phyloP scores from a whole-genome alignment of 2,797 vertebrate species.

The Rhynchonycteris naso region DNA sequence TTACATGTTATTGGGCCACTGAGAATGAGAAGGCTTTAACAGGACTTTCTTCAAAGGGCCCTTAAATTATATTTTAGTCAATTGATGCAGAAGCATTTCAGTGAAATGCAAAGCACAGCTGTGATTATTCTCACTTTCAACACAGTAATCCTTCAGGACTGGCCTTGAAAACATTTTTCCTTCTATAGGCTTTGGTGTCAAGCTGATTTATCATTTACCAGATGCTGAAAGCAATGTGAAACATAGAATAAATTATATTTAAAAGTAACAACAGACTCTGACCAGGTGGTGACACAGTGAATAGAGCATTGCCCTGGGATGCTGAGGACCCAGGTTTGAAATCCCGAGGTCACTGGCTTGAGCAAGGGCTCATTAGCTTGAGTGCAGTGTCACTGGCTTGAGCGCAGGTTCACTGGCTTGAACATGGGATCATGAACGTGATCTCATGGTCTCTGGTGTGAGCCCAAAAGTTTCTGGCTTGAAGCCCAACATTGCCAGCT shows the following conservation, averaged over 20 bases:
- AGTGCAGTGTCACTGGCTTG: no score
- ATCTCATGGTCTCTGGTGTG: no score
- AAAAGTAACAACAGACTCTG: not conserved
- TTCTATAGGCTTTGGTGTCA: conserved; percentile 15
- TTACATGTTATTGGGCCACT: not conserved
- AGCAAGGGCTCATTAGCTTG: no score
- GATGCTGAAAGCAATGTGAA: not conserved
- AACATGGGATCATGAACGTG: no score
- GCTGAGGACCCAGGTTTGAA: no score
- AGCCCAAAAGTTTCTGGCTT: no score
- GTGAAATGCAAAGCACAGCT: not conserved
- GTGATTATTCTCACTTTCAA: not conserved
- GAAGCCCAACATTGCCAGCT: no score
- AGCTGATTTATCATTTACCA: conserved; percentile 23
- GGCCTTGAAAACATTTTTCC: not conserved
- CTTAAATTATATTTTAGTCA: not conserved
- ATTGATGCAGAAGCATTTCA: not conserved
- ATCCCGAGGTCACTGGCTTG: no score
- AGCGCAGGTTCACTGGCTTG: no score
- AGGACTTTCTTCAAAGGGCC: not conserved
- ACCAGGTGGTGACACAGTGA: no score
- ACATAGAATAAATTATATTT: conserved; percentile 40
- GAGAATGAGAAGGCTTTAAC: not conserved
- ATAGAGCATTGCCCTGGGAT: no score
- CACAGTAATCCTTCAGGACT: not conserved